phyloP scores from a whole-genome alignment of 2,888 invertebrate genomes.

The Pseudoips prasinana region DNA sequence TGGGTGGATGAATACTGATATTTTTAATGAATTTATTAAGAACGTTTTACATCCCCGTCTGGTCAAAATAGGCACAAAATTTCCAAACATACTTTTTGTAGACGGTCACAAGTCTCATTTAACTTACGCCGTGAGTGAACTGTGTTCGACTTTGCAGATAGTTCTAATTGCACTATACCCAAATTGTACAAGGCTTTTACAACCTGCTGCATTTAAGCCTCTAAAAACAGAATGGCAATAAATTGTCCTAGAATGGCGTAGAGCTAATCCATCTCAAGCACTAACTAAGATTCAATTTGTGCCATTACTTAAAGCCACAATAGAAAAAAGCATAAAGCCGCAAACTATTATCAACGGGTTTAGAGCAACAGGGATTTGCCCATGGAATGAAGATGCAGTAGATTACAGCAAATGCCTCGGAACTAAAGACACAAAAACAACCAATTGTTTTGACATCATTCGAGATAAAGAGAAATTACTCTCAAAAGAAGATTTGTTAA shows the following conservation, averaged over 20 bases:
- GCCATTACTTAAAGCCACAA: constrained; percentile 18
- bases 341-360: constrained; percentile 26
- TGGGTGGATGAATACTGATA: constrained; percentile 56
- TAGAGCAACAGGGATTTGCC: constrained; percentile 19
- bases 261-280: constrained; percentile 13
- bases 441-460: too few species aligned
- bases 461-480: too few species aligned
- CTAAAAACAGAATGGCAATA: constrained; percentile 27
- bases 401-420: constrained; percentile 14
- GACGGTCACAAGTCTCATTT: constrained; percentile 25
- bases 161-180: constrained; percentile 24
- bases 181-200: constrained; percentile 26
- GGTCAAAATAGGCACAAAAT: constrained; percentile 22
- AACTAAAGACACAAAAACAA: constrained; percentile 8
- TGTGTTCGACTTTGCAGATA: constrained; percentile 6
- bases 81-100: constrained; percentile 49
- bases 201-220: constrained; percentile 30
- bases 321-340: constrained; percentile 13
- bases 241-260: constrained; percentile 23
- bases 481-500: too few species aligned
- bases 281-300: constrained; percentile 26
- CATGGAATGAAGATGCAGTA: constrained; percentile 21
- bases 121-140: constrained; percentile 13
- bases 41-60: constrained; percentile 41
- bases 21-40: constrained; percentile 51